Evolutionary conservation across 1,140 invertebrate genomes (phyloP).

Genomic region (Penaeus vannamei): DNA sequence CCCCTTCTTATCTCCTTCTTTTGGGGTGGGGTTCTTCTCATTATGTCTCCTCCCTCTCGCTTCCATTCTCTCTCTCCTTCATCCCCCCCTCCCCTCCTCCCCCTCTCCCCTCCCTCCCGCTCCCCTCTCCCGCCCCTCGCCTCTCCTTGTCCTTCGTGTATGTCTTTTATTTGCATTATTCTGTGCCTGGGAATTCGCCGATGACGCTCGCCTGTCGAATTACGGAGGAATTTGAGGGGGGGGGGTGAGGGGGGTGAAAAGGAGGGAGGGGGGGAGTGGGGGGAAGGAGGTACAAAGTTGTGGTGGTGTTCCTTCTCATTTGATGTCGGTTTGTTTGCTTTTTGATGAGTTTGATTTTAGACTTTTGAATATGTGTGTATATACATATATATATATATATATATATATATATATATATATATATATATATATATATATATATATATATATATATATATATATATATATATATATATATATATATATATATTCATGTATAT

Average conservation of each 20-base stretch:
- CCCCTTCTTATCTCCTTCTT: neutral
- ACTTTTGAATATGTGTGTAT: neutral
- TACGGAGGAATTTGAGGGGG: neutral
- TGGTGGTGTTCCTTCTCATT: neutral
- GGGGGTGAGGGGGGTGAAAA: neutral
- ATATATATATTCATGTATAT: neutral
- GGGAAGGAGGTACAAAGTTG: neutral
- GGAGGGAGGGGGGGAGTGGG: neutral
- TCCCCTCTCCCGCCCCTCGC: neutral
- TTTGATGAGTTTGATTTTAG: neutral
- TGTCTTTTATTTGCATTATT: slow-evolving; percentile 10
- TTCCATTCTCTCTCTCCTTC: neutral
- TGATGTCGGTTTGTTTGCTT: neutral
- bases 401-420: neutral
- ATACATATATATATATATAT: neutral
- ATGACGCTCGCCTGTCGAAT: neutral
- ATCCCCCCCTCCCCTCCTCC: neutral
- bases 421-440: slow-evolving; percentile 33
- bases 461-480: slow-evolving; percentile 21
- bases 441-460: slow-evolving; percentile 33
- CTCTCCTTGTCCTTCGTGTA: too few species aligned
- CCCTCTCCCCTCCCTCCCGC: neutral
- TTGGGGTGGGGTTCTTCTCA: neutral
- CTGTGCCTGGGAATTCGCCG: neutral
- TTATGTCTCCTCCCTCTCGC: neutral